Percentiles rank a stretch among this genome's conserved stretches.
phyloP scores from a whole-genome alignment of 1,140 invertebrate species.

The Drosophila tropicalis region DNA sequence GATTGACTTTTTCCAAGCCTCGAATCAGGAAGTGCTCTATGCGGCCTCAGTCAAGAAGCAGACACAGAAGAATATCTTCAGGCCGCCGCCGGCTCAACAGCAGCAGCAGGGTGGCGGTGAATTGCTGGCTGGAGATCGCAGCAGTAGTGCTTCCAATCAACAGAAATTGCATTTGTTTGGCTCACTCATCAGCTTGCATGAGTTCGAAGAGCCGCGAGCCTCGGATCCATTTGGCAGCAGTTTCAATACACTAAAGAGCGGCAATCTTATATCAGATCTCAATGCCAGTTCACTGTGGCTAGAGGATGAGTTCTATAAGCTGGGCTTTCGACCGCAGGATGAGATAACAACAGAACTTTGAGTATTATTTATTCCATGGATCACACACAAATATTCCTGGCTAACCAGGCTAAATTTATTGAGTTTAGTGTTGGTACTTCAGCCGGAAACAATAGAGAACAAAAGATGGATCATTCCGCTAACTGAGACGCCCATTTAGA shows the following conservation, averaged over 20 bases:
- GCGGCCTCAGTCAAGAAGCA: conserved; percentile 62
- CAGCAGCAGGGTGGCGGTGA: conserved; percentile 55
- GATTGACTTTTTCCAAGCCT: conserved; percentile 86
- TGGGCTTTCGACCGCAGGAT: conserved; percentile 89
- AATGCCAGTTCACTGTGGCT: conserved; percentile 86
- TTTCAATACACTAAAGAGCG: conserved; percentile 84
- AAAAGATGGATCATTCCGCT: conserved; percentile 52
- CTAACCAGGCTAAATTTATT: conserved; percentile 53
- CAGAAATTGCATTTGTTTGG: conserved; percentile 82
- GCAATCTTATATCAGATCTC: conserved; percentile 84
- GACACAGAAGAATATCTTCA: conserved; percentile 50
- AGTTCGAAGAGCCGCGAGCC: conserved; percentile 78
- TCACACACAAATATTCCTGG: conserved; percentile 17
- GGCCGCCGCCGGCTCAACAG: conserved; percentile 50
- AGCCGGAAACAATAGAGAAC: conserved; percentile 14
- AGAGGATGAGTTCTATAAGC: conserved; percentile 88
- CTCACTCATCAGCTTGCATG: conserved; percentile 84
- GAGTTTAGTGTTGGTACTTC: conserved; percentile 45
- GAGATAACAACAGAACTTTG: conserved; percentile 90
- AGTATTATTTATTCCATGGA: conserved; percentile 15
- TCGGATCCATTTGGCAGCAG: conserved; percentile 85
- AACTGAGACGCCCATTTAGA: conserved; percentile 63
- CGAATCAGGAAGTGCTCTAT: conserved; percentile 64
- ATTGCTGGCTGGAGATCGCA: conserved; percentile 65
- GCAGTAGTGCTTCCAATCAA: conserved; percentile 63